Evolutionary conservation across 2,888 invertebrate species (phyloP).

Genomic region (Drosophila lacicola): DNA sequence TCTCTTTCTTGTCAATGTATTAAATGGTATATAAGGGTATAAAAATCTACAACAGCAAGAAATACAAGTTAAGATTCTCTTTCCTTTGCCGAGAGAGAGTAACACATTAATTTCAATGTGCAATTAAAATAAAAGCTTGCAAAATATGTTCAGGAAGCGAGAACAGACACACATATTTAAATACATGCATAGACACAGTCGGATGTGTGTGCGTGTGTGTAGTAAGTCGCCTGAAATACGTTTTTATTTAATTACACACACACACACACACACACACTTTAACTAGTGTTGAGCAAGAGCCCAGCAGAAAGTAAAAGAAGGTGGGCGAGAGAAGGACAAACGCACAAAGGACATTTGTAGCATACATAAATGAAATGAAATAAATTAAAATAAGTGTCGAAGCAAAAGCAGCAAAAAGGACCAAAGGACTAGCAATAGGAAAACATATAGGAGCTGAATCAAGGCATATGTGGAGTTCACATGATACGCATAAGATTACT

Average conservation of each 20-base stretch:
- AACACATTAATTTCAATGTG: slow-evolving; percentile 35
- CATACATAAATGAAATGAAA: slow-evolving; percentile 74
- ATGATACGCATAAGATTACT: slow-evolving; percentile 74
- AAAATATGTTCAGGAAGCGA: slow-evolving; percentile 14
- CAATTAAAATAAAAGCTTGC: slow-evolving; percentile 68
- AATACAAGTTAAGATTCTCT: neutral
- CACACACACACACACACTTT: slow-evolving; percentile 22
- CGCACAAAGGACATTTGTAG: slow-evolving; percentile 67
- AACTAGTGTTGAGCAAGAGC: neutral
- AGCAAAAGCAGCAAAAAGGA: slow-evolving; percentile 67
- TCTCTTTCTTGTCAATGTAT: too few species aligned
- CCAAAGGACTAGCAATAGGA: slow-evolving; percentile 45
- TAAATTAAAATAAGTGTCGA: slow-evolving; percentile 79
- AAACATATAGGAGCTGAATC: slow-evolving; percentile 19
- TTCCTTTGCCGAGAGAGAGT: slow-evolving; percentile 5
- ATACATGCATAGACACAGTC: neutral
- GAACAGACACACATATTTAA: neutral
- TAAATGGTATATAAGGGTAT: too few species aligned
- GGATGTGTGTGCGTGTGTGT: slow-evolving; percentile 3
- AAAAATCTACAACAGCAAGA: too few species aligned
- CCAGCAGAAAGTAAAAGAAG: neutral
- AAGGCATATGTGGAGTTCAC: slow-evolving; percentile 60
- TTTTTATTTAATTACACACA: slow-evolving; percentile 73
- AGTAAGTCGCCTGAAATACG: slow-evolving; percentile 46
- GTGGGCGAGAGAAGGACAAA: slow-evolving; percentile 3